Evolutionary conservation across 1,140 invertebrate species (phyloP).

Genomic region (Samia ricini): DNA sequence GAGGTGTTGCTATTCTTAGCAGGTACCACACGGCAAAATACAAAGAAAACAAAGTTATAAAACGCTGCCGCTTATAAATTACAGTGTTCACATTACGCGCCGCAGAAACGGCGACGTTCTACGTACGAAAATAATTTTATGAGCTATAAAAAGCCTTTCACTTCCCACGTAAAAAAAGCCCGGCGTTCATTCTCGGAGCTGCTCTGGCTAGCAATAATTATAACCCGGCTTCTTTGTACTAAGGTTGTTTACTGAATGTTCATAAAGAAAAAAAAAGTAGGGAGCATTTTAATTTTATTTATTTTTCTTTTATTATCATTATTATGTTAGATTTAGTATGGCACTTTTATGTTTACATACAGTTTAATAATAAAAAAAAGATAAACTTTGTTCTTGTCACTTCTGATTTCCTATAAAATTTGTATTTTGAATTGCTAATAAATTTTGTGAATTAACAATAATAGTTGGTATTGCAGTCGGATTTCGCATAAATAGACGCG

Average conservation of each 20-base stretch:
- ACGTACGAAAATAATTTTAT: constrained; percentile 54
- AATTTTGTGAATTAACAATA: too few relatives aligned
- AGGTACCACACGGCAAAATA: neutral
- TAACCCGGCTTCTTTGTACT: neutral
- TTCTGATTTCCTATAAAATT: too few relatives aligned
- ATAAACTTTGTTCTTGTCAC: too few relatives aligned
- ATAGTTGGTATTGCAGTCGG: too few relatives aligned
- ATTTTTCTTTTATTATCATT: constrained; percentile 1
- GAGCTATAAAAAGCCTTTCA: constrained; percentile 55
- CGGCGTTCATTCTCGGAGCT: constrained; percentile 1
- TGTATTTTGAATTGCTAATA: too few relatives aligned
- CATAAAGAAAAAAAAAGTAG: neutral
- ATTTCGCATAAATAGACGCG: too few relatives aligned
- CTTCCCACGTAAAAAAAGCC: constrained; percentile 35
- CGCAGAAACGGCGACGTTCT: constrained; percentile 24
- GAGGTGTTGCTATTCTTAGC: too few relatives aligned
- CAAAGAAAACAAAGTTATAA: neutral
- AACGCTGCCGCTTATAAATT: constrained; percentile 12
- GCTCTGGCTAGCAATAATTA: constrained; percentile 7
- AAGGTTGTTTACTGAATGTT: neutral
- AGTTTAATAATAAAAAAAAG: too few relatives aligned
- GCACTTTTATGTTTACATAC: too few relatives aligned
- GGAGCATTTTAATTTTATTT: neutral
- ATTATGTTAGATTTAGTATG: too few relatives aligned
- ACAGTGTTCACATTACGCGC: constrained; percentile 15